Percentiles rank a stretch among this genome's conserved stretches.
These are phyloP conservation scores for Anguilla anguilla DNA, from an alignment of 2,797 vertebrate genomes.

Conservation along the genomic window DNA sequence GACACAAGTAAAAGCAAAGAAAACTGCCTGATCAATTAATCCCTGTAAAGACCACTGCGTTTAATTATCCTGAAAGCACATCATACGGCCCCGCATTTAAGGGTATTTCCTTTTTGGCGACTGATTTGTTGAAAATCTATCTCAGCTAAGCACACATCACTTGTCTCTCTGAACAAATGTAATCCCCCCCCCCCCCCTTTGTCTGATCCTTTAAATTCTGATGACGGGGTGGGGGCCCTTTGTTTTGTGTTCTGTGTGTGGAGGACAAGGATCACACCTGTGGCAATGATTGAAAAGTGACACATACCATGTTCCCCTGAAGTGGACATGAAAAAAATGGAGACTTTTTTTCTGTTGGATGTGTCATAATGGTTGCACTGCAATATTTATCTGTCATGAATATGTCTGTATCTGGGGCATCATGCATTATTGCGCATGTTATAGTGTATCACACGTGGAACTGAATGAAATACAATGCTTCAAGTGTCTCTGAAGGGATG, in stretches of 20 bases:
- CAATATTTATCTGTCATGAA: not conserved
- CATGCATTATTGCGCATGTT: not conserved
- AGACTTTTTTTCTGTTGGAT: not conserved
- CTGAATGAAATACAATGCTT: not conserved
- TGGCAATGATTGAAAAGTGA: not conserved
- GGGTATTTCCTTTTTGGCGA: not conserved
- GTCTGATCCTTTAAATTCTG: not conserved
- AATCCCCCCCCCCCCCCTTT: not conserved
- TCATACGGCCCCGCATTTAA: not conserved
- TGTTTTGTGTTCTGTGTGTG: not conserved
- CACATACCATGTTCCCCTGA: not conserved
- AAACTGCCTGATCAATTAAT: constrained; percentile 7
- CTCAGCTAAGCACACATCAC: not conserved
- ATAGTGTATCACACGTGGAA: not conserved
- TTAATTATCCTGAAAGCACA: constrained; percentile 12
- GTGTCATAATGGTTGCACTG: not conserved
- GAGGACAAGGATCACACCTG: not conserved
- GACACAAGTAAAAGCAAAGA: not conserved
- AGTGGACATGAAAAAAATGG: not conserved
- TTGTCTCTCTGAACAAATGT: not conserved
- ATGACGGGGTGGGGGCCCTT: not conserved
- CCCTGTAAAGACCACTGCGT: not conserved
- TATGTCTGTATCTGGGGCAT: not conserved
- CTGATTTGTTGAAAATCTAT: constrained; percentile 9
- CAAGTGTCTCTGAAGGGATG: not conserved